These are phyloP conservation scores for Arvicola amphibius DNA, from an alignment of 2,797 vertebrate species.

Conservation along the genomic window DNA sequence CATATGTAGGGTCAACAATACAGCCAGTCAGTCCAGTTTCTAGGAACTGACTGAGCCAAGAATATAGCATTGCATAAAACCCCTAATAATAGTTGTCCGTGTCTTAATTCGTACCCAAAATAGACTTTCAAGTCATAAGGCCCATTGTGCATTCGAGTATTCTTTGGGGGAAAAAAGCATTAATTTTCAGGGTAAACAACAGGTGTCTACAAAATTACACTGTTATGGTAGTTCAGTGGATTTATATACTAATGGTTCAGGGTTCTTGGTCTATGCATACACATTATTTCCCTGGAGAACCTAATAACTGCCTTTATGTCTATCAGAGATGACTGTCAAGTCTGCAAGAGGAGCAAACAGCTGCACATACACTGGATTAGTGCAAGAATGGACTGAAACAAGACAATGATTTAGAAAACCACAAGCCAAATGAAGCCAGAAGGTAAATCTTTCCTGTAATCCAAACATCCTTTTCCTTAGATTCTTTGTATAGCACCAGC, in stretches of 20 bases:
- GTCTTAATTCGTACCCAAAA: not conserved
- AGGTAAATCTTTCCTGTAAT: not conserved
- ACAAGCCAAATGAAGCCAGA: not conserved
- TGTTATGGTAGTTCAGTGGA: not conserved
- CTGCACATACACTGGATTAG: not conserved
- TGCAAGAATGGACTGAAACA: not conserved
- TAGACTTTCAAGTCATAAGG: conserved; percentile 15
- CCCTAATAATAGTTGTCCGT: not conserved
- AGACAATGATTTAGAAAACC: not conserved
- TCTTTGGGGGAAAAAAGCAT: not conserved
- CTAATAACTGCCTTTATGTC: not conserved
- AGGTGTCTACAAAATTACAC: not conserved
- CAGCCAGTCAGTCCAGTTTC: not conserved
- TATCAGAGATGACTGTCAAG: not conserved
- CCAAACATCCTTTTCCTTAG: not conserved
- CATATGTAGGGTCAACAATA: not conserved
- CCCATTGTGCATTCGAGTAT: not conserved
- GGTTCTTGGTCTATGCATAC: not conserved
- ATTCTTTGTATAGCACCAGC: not conserved
- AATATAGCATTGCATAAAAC: not conserved
- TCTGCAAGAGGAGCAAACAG: not conserved
- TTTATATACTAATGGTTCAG: not conserved
- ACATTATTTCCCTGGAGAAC: not conserved
- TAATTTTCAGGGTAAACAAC: not conserved
- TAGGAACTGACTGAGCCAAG: not conserved